These are phyloP conservation scores for Gambusia holbrooki DNA, from an alignment of 2,113 vertebrate species.

Conservation along the genomic window DNA sequence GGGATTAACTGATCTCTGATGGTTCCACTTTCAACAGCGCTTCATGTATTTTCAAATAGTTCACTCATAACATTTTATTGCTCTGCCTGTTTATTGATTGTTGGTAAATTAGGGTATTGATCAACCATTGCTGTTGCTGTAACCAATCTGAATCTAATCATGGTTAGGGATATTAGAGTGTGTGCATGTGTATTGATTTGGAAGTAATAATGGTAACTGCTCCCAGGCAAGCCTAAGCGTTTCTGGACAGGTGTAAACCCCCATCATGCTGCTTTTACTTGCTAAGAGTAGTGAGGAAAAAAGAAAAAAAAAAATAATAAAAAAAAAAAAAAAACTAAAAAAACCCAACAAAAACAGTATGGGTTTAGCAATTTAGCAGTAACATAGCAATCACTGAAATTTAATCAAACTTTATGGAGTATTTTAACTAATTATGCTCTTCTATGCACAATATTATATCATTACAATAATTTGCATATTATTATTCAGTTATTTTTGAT, in stretches of 20 bases:
- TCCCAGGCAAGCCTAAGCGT: constrained; percentile 1
- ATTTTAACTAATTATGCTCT: too few species aligned
- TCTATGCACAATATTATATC: neutral
- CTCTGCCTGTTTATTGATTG: constrained; percentile 62
- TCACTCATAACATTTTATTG: constrained; percentile 67
- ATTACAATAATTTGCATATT: neutral
- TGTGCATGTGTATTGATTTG: constrained; percentile 62
- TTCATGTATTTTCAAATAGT: constrained; percentile 43
- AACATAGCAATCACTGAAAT: neutral
- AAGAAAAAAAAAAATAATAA: too few species aligned
- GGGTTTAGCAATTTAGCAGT: too few species aligned
- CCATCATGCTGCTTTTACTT: neutral
- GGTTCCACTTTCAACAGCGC: constrained; percentile 15
- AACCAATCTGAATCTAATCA: constrained; percentile 71
- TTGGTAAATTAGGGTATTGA: constrained; percentile 76
- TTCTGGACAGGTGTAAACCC: constrained; percentile 3
- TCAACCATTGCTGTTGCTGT: constrained; percentile 59
- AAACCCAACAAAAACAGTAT: neutral
- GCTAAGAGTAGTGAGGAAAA: neutral
- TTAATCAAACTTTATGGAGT: neutral
- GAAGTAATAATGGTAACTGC: constrained; percentile 37
- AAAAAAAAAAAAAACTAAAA: too few species aligned
- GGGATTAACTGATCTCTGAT: constrained; percentile 21
- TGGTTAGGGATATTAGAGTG: constrained; percentile 53
- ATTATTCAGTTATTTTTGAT: too few species aligned